phyloP scores from a whole-genome alignment of 1,140 invertebrate species.

The Centruroides vittatus region DNA sequence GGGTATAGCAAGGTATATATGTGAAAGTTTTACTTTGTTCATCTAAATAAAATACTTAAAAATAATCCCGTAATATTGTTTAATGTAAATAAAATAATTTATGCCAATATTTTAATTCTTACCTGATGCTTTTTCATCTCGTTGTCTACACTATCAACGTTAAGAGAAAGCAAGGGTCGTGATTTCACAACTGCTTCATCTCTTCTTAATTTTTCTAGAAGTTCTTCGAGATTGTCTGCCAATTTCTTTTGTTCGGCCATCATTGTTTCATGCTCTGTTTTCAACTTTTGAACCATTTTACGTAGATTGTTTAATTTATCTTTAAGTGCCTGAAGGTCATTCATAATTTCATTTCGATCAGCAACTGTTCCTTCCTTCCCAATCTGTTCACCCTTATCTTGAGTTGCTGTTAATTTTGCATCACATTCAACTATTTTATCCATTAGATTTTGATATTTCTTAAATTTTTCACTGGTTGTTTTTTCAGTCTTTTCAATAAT shows the following conservation, averaged over 20 bases:
- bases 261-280: slow-evolving; percentile 68
- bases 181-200: slow-evolving; percentile 70
- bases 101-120: background rate
- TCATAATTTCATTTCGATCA: slow-evolving; percentile 71
- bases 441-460: slow-evolving; percentile 60
- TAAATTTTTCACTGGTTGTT: slow-evolving; percentile 70
- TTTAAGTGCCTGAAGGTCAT: slow-evolving; percentile 70
- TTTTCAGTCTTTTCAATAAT: slow-evolving; percentile 67
- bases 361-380: slow-evolving; percentile 68
- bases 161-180: slow-evolving; percentile 59
- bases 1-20: no score
- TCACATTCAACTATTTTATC: slow-evolving; percentile 70
- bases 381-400: slow-evolving; percentile 82
- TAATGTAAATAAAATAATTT: no score
- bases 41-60: no score
- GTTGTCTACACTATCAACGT: slow-evolving; percentile 58
- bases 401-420: slow-evolving; percentile 64
- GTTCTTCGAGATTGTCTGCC: slow-evolving; percentile 58
- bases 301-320: slow-evolving; percentile 62
- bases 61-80: no score
- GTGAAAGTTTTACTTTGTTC: no score
- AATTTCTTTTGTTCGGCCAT: slow-evolving; percentile 74
- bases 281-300: slow-evolving; percentile 64
- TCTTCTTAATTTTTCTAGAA: slow-evolving; percentile 66
- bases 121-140: slow-evolving; percentile 61